A percentile compares a stretch with the other conserved stretches of the same genome.
These are phyloP conservation scores for Pangasius djambal DNA, from an alignment of 2,797 vertebrate genomes.

Conservation along the genomic window DNA sequence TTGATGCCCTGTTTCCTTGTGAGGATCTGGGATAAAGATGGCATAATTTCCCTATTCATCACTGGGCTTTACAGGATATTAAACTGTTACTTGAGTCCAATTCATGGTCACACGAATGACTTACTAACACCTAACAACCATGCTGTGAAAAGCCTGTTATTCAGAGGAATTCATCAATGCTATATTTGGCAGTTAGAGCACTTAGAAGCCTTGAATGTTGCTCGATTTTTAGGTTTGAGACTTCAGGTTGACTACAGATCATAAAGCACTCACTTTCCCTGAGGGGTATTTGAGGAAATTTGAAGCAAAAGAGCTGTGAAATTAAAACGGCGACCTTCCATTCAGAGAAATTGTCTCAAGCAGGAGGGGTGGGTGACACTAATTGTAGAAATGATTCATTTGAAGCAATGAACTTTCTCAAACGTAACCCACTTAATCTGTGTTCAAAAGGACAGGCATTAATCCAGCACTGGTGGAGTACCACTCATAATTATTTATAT, in stretches of 20 bases:
- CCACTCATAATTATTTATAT: conserved; percentile 74
- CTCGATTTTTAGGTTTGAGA: background rate
- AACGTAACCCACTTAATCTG: conserved; percentile 45
- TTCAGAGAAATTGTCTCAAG: conserved; percentile 5
- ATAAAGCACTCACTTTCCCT: background rate
- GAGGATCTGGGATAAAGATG: conserved; percentile 26
- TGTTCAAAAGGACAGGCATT: conserved; percentile 58
- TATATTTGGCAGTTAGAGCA: background rate
- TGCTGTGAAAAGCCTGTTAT: background rate
- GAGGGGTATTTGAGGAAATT: background rate
- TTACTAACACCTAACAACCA: background rate
- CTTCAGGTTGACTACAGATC: conserved; percentile 11
- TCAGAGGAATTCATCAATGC: conserved; percentile 7
- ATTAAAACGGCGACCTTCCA: conserved; percentile 41
- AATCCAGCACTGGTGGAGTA: conserved; percentile 70
- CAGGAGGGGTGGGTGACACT: conserved; percentile 24
- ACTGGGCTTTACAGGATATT: conserved; percentile 30
- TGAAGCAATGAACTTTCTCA: conserved; percentile 42
- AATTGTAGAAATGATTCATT: conserved; percentile 51
- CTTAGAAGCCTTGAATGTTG: conserved; percentile 9
- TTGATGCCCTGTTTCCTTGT: conserved; percentile 26
- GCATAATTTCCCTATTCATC: conserved; percentile 47
- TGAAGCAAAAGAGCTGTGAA: conserved; percentile 43
- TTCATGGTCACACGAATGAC: background rate
- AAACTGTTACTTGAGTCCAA: conserved; percentile 52